A percentile compares a stretch with the other conserved stretches of the same genome.
Evolutionary conservation across 2,797 vertebrate genomes (phyloP).

Genomic region (Staurois parvus): DNA sequence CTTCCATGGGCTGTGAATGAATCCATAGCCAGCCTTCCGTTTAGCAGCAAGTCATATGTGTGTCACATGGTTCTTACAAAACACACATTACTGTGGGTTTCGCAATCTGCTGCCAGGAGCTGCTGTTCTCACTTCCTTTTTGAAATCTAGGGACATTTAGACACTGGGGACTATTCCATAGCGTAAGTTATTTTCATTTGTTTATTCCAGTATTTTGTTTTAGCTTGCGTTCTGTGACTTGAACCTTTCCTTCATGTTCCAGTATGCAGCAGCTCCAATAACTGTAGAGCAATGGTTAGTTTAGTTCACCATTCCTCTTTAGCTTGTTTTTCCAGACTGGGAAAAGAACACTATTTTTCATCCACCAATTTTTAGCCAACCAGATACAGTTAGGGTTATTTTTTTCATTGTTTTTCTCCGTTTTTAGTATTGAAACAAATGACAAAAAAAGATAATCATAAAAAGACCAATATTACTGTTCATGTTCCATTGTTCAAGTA

Average conservation of each 20-base stretch:
- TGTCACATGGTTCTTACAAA: slow-evolving; percentile 92
- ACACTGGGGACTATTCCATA: neutral
- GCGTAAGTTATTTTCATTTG: neutral
- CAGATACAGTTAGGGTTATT: neutral
- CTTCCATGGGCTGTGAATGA: slow-evolving; percentile 45
- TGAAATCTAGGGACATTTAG: neutral
- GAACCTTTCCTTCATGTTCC: neutral
- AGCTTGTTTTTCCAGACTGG: slow-evolving; percentile 10
- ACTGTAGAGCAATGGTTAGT: slow-evolving; percentile 10
- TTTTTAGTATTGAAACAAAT: no score
- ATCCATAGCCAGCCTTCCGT: slow-evolving; percentile 69
- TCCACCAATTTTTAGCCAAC: neutral
- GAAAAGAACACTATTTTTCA: neutral
- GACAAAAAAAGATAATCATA: no score
- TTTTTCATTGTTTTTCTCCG: no score
- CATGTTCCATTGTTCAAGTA: no score
- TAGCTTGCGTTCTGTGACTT: neutral
- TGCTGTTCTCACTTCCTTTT: slow-evolving; percentile 57
- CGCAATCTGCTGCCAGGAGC: slow-evolving; percentile 72
- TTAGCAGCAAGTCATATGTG: slow-evolving; percentile 86
- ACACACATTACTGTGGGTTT: slow-evolving; percentile 75
- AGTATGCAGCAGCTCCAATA: slow-evolving; percentile 19
- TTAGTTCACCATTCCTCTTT: neutral
- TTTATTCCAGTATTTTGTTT: neutral
- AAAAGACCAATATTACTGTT: no score